These are phyloP conservation scores for Hozukius guyotensis DNA, from an alignment of 2,797 vertebrate species.

Conservation along the genomic window DNA sequence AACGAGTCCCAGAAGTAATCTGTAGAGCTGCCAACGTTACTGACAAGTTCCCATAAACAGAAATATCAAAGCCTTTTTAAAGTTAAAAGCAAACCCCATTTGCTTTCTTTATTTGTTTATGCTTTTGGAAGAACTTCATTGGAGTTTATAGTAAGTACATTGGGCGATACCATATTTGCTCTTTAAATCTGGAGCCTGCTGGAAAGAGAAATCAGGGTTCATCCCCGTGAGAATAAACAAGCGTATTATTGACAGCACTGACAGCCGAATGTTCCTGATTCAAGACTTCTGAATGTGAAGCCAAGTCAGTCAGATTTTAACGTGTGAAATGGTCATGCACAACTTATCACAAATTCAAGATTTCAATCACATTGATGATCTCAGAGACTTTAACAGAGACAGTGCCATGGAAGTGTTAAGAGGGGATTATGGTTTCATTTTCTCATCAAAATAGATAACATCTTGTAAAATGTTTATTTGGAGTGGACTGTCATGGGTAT, in stretches of 20 bases:
- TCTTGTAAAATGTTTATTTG: neutral
- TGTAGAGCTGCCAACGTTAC: neutral
- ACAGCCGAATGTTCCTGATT: neutral
- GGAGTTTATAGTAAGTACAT: neutral
- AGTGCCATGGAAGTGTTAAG: neutral
- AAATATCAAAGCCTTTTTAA: neutral
- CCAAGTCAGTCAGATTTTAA: neutral
- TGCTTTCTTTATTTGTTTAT: neutral
- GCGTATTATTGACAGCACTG: neutral
- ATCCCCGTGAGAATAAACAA: neutral
- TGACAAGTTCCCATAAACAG: neutral
- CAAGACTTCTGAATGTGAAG: neutral
- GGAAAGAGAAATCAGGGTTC: neutral
- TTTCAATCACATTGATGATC: neutral
- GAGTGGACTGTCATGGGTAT: neutral
- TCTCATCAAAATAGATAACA: neutral
- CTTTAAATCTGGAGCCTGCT: neutral
- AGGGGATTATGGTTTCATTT: neutral
- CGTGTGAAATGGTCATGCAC: neutral
- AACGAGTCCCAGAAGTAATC: neutral
- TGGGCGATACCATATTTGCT: neutral
- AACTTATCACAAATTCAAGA: neutral
- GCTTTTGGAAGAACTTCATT: neutral
- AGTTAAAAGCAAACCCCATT: neutral
- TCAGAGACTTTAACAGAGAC: neutral